Conservation (phyloP, 2,113 vertebrate species). For the Macquaria ambigua region DNA sequence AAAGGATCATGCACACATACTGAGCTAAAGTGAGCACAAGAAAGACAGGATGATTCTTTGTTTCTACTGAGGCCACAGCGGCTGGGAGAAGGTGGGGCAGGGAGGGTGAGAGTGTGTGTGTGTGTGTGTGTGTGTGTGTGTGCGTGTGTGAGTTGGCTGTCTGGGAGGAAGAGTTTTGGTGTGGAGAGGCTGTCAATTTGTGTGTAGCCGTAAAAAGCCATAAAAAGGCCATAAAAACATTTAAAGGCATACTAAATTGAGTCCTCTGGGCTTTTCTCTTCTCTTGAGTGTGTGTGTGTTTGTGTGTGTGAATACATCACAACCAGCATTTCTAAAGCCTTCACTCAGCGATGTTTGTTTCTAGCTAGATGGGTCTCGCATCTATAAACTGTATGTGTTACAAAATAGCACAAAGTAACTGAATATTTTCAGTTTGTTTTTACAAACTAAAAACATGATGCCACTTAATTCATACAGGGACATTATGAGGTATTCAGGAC, state of each 20-base stretch:
- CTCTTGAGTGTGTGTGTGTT: constrained; percentile 1
- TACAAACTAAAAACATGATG: background rate
- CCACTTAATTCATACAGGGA: background rate
- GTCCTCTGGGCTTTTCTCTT: constrained; percentile 48
- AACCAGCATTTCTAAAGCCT: constrained; percentile 19
- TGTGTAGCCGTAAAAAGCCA: constrained; percentile 52
- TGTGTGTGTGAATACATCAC: constrained; percentile 22
- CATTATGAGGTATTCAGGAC: background rate
- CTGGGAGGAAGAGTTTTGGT: constrained; percentile 22
- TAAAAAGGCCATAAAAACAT: constrained; percentile 54
- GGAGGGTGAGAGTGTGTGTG: background rate
- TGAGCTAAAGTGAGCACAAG: constrained; percentile 18
- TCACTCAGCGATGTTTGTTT: constrained; percentile 26
- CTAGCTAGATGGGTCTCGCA: background rate
- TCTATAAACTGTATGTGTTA: background rate
- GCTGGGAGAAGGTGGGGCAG: constrained; percentile 12
- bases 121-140: background rate
- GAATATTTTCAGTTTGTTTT: background rate
- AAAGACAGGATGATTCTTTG: constrained; percentile 34
- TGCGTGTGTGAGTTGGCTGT: constrained; percentile 6
- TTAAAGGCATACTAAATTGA: constrained; percentile 53
- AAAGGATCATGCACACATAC: background rate
- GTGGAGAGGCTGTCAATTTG: constrained; percentile 52
- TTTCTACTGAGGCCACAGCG: constrained; percentile 32
- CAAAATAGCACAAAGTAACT: background rate